Evolutionary conservation across 2,113 vertebrate genomes (phyloP), one percentile per base, ranked within the genome.

Genomic region (Gambusia affinis): DNA sequence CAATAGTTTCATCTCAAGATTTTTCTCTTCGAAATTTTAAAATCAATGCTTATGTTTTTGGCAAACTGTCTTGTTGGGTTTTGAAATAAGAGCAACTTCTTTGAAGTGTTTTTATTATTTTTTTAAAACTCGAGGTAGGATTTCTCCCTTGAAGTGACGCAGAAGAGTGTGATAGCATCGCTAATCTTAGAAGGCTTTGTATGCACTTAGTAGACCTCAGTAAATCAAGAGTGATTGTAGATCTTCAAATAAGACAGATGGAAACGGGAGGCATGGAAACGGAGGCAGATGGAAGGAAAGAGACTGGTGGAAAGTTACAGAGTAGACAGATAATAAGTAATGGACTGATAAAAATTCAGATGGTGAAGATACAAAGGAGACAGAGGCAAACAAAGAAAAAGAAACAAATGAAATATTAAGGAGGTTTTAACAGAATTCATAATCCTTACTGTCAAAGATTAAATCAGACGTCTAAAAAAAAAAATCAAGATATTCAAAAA

Each of bases 181-280:
- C 80, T 79, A 76, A 85, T 89, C 81, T 85, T 17, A 19, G 67
- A 60, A 72, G 67, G 73, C 81, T 87, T 86, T 90, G 62, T 81
- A 37, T 79, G 68, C 82, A 82, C 84, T 85, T 83, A 83, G 64
- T 78, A 63, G 29, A 75, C 74, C 67, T 78, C 82, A 37, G 76
- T 92, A 85, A 88, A 89, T 89, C 84, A 87, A 60, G 77, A 85
- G 63, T 12, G 60, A 76, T 70, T 63, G 33, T 33, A 78, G 85
- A 84, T 87, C 86, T 84, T 76, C 79, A 77, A 73, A 74, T 61
- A 72, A 77, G 76, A 83, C 76, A 76, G 74, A 83, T 64, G 65
- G 76, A 69, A 66, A 35, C 64, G 66, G 63, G 66, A 70, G 60
- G 64, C 37, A 65, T 37, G 44, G 73, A 42, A 62, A n/a, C 73